Base-by-base conservation (phyloP, 1,140 invertebrate species). In the Ericerus pela region DNA sequence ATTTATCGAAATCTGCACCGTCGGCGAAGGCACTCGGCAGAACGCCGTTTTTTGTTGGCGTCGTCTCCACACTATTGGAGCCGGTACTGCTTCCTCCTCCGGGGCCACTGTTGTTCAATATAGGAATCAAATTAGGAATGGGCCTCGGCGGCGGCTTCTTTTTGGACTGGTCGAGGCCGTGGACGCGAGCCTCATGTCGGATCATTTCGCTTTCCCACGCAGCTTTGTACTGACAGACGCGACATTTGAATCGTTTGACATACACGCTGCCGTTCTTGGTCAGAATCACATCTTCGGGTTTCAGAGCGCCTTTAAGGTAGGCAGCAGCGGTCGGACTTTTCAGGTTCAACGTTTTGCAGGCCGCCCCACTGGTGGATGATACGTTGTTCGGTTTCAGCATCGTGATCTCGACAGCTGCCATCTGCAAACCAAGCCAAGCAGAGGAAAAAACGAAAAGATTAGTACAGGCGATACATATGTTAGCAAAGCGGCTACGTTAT, bases 91-190 rank as follows among this genome's bases (percentile, higher is more conserved):
- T 33, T 4, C 16, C 20, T 2, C 14, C 26, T n/a, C 11, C 6
- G 22, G 29, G 2, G 8, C 26, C 11, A 24, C 58, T 54, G 8
- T 57, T 56, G 26, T 69, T 71, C n/a, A n/a, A n/a, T 53, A 84
- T 75, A 0, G 82, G 81, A 65, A 84, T 83, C 4, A 84, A 71
- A 64, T 81, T 81, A 29, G 81, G 82, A 60, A 83, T 73, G 0
- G 81, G 80, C 31, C 80, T 68, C 0, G 81, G 80, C 30, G 79
- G 68, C 22, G 75, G 66, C 62, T 12, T 26, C 2, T 24, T 37
- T 8, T 37, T 11, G 2, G 69, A 65, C 59, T 72, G 70, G 29
- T 68, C 69, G 52, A 73, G 67, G 41, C 74, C 72, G 38, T 74
- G 72, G 4, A 67, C 71, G 16, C 41, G 41, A 5, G 26, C 41